Percentiles rank a stretch among this genome's conserved stretches.
Evolutionary conservation across 1,140 invertebrate genomes (phyloP).

Genomic region (Drosophila sechellia): DNA sequence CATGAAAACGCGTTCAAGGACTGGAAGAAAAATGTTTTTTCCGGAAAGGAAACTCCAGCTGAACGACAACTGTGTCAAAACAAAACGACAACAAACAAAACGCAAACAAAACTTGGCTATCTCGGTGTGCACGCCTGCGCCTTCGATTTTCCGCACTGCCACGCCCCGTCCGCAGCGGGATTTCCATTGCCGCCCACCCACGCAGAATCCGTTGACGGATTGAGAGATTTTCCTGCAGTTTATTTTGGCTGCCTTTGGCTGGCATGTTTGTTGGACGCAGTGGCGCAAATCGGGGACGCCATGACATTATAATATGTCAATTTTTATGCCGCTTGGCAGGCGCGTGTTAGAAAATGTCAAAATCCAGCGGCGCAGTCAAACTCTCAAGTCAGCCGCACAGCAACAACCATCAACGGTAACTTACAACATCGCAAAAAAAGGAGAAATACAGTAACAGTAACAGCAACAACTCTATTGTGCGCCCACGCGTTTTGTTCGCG

Average conservation of each 20-base stretch:
- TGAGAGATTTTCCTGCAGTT: slow-evolving; percentile 41
- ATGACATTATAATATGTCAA: slow-evolving; percentile 83
- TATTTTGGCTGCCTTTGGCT: slow-evolving; percentile 22
- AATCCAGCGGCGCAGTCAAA: slow-evolving; percentile 67
- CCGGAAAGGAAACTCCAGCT: slow-evolving; percentile 11
- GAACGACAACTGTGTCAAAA: slow-evolving; percentile 60
- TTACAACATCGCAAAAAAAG: slow-evolving; percentile 9
- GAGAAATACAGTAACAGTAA: slow-evolving; percentile 1
- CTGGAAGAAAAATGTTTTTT: slow-evolving; percentile 1
- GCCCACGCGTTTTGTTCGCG: slow-evolving; percentile 69
- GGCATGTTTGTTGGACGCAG: slow-evolving; percentile 66
- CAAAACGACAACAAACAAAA: slow-evolving; percentile 32
- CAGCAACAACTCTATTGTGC: slow-evolving; percentile 79
- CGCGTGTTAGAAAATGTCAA: slow-evolving; percentile 81
- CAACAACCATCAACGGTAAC: slow-evolving; percentile 7
- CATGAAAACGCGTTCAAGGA: background rate
- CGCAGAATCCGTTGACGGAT: slow-evolving; percentile 70
- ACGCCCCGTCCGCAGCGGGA: slow-evolving; percentile 9
- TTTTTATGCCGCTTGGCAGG: slow-evolving; percentile 82
- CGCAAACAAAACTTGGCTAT: background rate
- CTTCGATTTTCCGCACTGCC: slow-evolving; percentile 1
- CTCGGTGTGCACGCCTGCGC: slow-evolving; percentile 23
- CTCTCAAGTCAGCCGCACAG: slow-evolving; percentile 30
- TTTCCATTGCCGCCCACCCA: slow-evolving; percentile 63
- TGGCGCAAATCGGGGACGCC: slow-evolving; percentile 81